Base-by-base conservation (phyloP, 2,888 invertebrate species). In the Habrosyne pyritoides region DNA sequence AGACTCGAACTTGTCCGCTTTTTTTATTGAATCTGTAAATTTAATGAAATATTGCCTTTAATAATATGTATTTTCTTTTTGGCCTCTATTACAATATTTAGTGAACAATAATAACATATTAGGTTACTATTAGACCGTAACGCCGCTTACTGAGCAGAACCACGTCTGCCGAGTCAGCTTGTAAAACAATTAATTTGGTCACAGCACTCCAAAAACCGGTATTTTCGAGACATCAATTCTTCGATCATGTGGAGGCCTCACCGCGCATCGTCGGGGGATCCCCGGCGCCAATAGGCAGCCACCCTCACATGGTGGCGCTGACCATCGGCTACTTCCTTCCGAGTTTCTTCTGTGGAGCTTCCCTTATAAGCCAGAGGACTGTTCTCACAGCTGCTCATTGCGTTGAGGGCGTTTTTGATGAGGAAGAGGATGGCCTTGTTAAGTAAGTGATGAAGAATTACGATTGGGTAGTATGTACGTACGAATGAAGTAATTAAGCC, bases 221-320 rank as follows among this genome's bases (percentile, higher is more conserved):
- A 24, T 24, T 24, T 5, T 24, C 24, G 24, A 24, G 7, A 7
- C 24, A 3, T 24, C 7, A 42, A 8, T 8, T 42, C 42, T 42
- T 42, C 18, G 42, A 42, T 8, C 42, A 42, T 18, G 42, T 42
- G 8, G 42, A 42, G 2, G 18, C 1, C 2, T 42, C 26, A 18
- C 1, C 50, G 2, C 59, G 61, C 26, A 69, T 69, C 51, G 67
- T 77, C 7, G 74, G 71, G 0, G 73, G 75, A 7, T 42, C 52
- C 0, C 42, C 47, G 2, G 70, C 73, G 0, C 54, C 62, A 2
- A 54, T 42, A 7, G 72, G 69, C 21, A 53, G 63, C 47, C 69
- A 65, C 21, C 69, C 73, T 1, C 61, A 74, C 65, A 77, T 77
- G 75, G 77, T 68, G 3, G 76, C 65, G 0, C 48, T 80, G 33